Conservation (phyloP, 2,888 invertebrate genomes). For the Diplazon laetatorius region DNA sequence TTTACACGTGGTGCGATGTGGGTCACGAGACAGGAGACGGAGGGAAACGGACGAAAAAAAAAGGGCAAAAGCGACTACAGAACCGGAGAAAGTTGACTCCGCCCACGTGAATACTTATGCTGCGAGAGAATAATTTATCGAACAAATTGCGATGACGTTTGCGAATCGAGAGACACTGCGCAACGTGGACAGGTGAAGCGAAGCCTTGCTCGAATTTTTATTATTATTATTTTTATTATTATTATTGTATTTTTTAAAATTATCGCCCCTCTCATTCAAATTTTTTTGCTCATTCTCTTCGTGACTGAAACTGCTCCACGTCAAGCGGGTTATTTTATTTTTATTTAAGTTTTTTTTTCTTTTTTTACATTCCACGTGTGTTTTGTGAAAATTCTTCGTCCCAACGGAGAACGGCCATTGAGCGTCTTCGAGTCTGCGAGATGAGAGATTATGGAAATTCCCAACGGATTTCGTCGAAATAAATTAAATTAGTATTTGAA, state of each 20-base stretch:
- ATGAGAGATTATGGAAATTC: slow-evolving; percentile 10
- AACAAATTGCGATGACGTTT: slow-evolving; percentile 40
- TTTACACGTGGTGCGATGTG: not conserved
- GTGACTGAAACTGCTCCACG: not conserved
- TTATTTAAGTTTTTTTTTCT: slow-evolving; percentile 3
- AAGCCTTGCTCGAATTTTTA: slow-evolving; percentile 31
- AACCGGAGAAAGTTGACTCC: slow-evolving; percentile 41
- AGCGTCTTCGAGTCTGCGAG: slow-evolving; percentile 6
- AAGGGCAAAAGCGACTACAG: not conserved
- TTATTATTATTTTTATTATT: slow-evolving; percentile 21
- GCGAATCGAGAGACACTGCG: slow-evolving; percentile 12
- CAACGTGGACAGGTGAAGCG: slow-evolving; percentile 11
- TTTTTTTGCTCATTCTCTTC: not conserved
- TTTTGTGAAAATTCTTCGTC: slow-evolving; percentile 36
- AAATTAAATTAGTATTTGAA: too few relatives aligned
- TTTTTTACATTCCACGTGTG: slow-evolving; percentile 19
- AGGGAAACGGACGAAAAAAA: slow-evolving; percentile 1
- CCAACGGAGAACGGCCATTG: not conserved
- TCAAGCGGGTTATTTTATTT: too few relatives aligned
- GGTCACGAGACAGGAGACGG: slow-evolving; percentile 10
- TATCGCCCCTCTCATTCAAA: slow-evolving; percentile 2
- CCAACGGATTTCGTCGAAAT: too few relatives aligned
- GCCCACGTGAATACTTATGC: slow-evolving; percentile 11
- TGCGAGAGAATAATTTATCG: slow-evolving; percentile 34
- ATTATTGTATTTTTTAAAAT: too few relatives aligned